phyloP scores from a whole-genome alignment of 37 sponge, comb jelly and placozoan genomes.

The Hormiphora californensis region DNA sequence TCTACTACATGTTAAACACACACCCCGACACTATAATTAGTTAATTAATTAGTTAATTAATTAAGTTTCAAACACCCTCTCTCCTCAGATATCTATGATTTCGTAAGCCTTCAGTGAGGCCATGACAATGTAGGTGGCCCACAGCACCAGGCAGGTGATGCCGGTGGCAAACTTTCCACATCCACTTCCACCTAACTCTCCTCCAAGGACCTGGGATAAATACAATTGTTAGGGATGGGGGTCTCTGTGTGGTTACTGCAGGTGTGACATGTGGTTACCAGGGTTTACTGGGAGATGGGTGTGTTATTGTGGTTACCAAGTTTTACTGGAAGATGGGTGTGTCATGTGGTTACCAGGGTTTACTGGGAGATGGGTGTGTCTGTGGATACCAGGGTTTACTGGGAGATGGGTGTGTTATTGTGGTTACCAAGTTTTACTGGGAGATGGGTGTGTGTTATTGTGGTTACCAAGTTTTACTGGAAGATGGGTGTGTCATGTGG shows the following conservation, averaged over 20 bases:
- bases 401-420: too few relatives aligned
- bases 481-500: too few relatives aligned
- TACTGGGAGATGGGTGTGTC: not conserved
- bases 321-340: not conserved
- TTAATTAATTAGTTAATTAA: too few relatives aligned
- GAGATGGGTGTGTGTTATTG: too few relatives aligned
- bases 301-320: too few relatives aligned
- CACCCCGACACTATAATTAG: too few relatives aligned
- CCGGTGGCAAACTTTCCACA: constrained; percentile 42
- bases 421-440: too few relatives aligned
- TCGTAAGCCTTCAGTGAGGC: constrained; percentile 61
- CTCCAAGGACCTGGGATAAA: constrained; percentile 56
- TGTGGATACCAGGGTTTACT: not conserved
- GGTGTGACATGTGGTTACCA: too few relatives aligned
- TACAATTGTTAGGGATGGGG: not conserved
- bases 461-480: too few relatives aligned
- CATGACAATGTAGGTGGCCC: constrained; percentile 61
- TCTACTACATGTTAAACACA: too few relatives aligned
- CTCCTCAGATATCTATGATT: constrained; percentile 54
- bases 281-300: too few relatives aligned
- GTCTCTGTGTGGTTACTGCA: not conserved
- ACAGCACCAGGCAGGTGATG: constrained; percentile 56
- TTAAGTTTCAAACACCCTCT: too few relatives aligned
- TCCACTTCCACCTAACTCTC: constrained; percentile 60
- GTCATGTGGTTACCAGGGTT: not conserved